Base-by-base conservation (phyloP, 2,113 vertebrate genomes). In the Pelecanus crispus region DNA sequence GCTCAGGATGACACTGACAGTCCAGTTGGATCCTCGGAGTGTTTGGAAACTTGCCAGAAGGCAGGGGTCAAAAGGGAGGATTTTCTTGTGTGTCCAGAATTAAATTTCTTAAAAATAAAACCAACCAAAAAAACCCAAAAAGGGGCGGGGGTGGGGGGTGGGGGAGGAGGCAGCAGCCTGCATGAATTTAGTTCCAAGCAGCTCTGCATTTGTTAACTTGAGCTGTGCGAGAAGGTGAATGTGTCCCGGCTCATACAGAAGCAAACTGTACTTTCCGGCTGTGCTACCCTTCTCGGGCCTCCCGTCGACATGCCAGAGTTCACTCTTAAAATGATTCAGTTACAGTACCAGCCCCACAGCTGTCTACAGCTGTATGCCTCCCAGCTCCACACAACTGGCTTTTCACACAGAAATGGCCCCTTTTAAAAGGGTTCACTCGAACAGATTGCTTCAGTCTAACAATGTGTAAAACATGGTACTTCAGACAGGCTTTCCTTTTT, bases 281-380 rank as follows among this genome's bases (percentile, higher is more conserved):
- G 53, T 6, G 16, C 81, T 84, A 94, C 97, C 97, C 95, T 89
- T 31, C 47, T 16, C 2, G 61, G 87, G 96, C 97, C 98, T 92
- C 94, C 29, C n/a, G 91, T n/a, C 83, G 56, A 84, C 21, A 63
- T 97, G 96, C 95, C 94, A 92, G 94, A 97, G 94, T 91, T 70
- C 91, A n/a, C 66, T 95, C 93, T 96, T 94, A 87, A 83, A 21
- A 62, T 20, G 95, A 96, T 97, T 97, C 92, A 47, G 70, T 96
- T 87, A 93, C 96, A 87, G 94, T 88, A 94, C 97, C 95, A 97
- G 97, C 91, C 90, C 70, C 86, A 62, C 98, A 98, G 98, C 98
- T 98, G 97, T 72, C 92, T 94, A 67, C 98, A 98, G 98, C 97
- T 98, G 98, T 96, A 92, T 91, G 96, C 96, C 97, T 98, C 94